These are phyloP conservation scores for Ia io DNA, from an alignment of 2,113 vertebrate species.

Conservation along the genomic window DNA sequence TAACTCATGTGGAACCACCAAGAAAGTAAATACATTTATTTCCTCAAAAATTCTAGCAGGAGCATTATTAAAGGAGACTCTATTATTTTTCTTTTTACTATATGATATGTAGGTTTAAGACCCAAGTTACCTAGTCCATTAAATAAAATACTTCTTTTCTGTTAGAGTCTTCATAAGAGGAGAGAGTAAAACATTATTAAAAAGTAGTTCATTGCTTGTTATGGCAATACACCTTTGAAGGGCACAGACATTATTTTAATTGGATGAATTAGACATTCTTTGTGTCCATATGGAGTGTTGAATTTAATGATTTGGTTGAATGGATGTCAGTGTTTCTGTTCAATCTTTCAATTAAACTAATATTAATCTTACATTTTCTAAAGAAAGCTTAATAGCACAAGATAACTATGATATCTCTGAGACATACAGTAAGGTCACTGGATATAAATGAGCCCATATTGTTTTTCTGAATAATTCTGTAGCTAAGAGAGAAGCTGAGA, in stretches of 20 bases:
- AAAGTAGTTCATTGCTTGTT: constrained; percentile 64
- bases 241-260: constrained; percentile 74
- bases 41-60: constrained; percentile 51
- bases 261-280: constrained; percentile 74
- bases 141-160: constrained; percentile 57
- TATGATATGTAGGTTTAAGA: not conserved
- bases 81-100: constrained; percentile 44
- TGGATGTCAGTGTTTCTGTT: constrained; percentile 72
- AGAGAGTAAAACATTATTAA: constrained; percentile 66
- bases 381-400: constrained; percentile 73
- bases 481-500: constrained; percentile 63
- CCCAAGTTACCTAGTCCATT: constrained; percentile 25
- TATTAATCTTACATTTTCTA: constrained; percentile 76
- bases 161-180: constrained; percentile 46
- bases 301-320: constrained; percentile 78
- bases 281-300: constrained; percentile 74
- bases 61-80: constrained; percentile 45
- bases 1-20: constrained; percentile 63
- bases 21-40: constrained; percentile 68
- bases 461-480: constrained; percentile 79
- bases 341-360: constrained; percentile 77
- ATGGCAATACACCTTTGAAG: constrained; percentile 71
- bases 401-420: constrained; percentile 77
- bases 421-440: constrained; percentile 77
- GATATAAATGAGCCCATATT: constrained; percentile 80